phyloP scores from a whole-genome alignment of 1,140 invertebrate species.

The Cherax destructor region DNA sequence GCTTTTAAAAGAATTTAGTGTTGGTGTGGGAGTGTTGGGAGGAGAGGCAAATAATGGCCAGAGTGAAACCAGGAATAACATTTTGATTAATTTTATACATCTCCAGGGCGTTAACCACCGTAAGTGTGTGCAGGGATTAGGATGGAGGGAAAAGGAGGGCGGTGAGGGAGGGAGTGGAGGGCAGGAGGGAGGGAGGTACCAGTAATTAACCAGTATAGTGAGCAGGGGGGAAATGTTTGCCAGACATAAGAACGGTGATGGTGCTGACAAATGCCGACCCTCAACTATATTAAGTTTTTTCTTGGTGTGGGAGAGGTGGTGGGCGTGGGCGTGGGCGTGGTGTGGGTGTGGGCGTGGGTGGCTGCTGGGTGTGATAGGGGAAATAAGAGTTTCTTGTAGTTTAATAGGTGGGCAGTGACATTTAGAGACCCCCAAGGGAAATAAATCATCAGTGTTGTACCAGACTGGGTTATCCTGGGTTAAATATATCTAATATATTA shows the following conservation, averaged over 20 bases:
- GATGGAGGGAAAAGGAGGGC: too few relatives aligned
- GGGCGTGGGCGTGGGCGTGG: too few relatives aligned
- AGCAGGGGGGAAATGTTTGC: not conserved
- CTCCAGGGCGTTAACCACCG: slow-evolving; percentile 15
- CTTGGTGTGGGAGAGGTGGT: too few relatives aligned
- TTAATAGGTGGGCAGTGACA: too few relatives aligned
- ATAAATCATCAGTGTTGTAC: too few relatives aligned
- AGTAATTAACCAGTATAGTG: slow-evolving; percentile 8
- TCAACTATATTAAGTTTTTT: not conserved
- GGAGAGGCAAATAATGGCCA: slow-evolving; percentile 49
- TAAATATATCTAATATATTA: too few relatives aligned
- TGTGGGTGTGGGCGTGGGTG: too few relatives aligned
- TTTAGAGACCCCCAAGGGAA: too few relatives aligned
- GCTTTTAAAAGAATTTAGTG: slow-evolving; percentile 34
- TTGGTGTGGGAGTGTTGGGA: slow-evolving; percentile 15
- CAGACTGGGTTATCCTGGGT: too few relatives aligned
- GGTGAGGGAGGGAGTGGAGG: not conserved
- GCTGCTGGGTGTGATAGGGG: too few relatives aligned
- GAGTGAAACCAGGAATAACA: slow-evolving; percentile 12
- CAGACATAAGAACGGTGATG: not conserved
- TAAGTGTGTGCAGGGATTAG: not conserved
- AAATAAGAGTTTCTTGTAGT: too few relatives aligned
- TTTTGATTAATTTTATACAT: slow-evolving; percentile 45
- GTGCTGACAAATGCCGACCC: slow-evolving; percentile 22
- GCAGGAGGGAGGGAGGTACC: not conserved